Conservation (phyloP, 2,797 vertebrate species). For the Enteromius paludinosus region DNA sequence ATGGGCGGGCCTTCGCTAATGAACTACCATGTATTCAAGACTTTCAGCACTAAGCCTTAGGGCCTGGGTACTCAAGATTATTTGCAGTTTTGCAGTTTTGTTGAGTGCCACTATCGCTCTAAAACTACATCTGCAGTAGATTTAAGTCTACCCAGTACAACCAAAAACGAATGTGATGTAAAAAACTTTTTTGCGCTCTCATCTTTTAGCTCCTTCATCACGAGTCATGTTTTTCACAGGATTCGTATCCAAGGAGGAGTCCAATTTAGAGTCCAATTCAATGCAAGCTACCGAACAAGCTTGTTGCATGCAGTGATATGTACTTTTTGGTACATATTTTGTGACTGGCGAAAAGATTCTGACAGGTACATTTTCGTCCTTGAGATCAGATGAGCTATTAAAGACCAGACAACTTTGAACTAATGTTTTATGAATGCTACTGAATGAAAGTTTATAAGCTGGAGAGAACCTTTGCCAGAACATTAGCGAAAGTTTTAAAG, state of each 20-base stretch:
- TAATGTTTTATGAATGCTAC: background rate
- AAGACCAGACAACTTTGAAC: background rate
- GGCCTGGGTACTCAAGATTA: too few species aligned
- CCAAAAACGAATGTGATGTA: too few species aligned
- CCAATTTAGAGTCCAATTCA: background rate
- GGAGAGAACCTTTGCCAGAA: background rate
- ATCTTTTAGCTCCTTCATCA: too few species aligned
- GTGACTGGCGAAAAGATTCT: background rate
- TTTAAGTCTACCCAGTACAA: too few species aligned
- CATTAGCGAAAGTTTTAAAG: background rate
- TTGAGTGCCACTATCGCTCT: too few species aligned
- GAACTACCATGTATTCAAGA: too few species aligned
- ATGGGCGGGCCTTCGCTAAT: too few species aligned
- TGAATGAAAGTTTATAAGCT: background rate
- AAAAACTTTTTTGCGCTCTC: too few species aligned
- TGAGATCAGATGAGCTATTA: background rate
- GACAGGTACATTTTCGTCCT: background rate
- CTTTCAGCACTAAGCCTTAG: too few species aligned
- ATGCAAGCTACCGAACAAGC: background rate
- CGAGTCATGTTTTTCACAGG: too few species aligned
- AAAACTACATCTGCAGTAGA: too few species aligned
- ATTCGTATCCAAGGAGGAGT: background rate
- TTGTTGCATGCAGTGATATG: background rate
- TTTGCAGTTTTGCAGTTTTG: too few species aligned
- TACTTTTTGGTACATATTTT: background rate